Evolutionary conservation across 2,888 invertebrate genomes (phyloP).

Genomic region (Peribatodes rhomboidaria): DNA sequence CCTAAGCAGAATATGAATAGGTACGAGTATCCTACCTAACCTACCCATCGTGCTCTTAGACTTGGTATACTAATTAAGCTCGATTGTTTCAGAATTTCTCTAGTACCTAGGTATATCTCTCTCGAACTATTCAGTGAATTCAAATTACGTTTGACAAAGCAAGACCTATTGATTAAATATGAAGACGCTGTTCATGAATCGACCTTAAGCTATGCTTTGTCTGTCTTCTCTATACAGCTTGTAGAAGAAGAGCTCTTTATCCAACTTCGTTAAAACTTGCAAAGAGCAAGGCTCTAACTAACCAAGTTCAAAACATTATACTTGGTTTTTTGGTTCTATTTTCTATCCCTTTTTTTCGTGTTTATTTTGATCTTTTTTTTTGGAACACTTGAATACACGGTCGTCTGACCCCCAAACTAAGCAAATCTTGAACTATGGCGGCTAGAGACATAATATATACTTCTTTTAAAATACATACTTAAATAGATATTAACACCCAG

Average conservation of each 20-base stretch:
- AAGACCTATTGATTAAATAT: conserved; percentile 16
- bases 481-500: no score
- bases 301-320: no score
- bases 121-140: conserved; percentile 8
- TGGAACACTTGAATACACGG: no score
- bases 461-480: no score
- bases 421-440: no score
- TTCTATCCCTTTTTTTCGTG: background rate
- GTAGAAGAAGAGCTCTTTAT: background rate
- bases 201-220: conserved; percentile 11
- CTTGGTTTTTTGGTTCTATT: background rate
- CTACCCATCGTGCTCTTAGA: conserved; percentile 2
- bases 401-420: no score
- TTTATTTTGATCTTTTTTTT: background rate
- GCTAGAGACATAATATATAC: no score
- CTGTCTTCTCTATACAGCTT: conserved; percentile 7
- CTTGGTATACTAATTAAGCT: conserved; percentile 4
- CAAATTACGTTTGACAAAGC: conserved; percentile 11
- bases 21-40: no score
- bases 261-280: background rate
- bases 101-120: no score
- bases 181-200: background rate
- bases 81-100: background rate
- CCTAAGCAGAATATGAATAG: conserved; percentile 3
- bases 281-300: background rate